Percentiles rank a stretch among this genome's conserved stretches.
These are phyloP conservation scores for Mobula birostris DNA, from an alignment of 2,113 vertebrate genomes.

Conservation along the genomic window DNA sequence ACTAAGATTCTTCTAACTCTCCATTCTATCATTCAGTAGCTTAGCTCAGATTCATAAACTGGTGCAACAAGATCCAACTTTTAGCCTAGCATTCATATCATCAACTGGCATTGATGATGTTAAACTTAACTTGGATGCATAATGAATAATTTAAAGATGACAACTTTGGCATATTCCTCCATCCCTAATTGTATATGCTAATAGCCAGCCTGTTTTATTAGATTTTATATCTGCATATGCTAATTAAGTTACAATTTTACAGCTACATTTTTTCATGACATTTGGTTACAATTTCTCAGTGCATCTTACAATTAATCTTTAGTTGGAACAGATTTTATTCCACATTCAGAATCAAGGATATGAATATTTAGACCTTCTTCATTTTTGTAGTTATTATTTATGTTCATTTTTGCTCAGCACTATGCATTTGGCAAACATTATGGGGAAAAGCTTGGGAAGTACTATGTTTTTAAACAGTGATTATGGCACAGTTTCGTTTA, in stretches of 20 bases:
- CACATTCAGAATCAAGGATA: neutral
- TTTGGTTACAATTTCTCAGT: neutral
- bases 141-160: neutral
- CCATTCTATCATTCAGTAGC: neutral
- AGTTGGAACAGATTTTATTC: neutral
- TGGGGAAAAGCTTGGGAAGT: neutral
- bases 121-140: neutral
- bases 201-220: neutral
- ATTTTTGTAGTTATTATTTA: neutral
- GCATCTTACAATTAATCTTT: neutral
- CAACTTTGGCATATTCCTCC: neutral
- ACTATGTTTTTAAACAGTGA: neutral
- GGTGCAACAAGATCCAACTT: neutral
- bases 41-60: neutral
- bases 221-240: neutral
- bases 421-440: neutral
- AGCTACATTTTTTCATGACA: neutral
- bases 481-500: neutral
- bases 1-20: neutral
- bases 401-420: neutral
- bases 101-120: neutral
- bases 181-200: neutral
- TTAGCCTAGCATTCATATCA: neutral
- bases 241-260: neutral
- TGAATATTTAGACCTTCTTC: neutral